These are phyloP conservation scores for Lagocephalus sceleratus DNA, from an alignment of 2,797 vertebrate genomes.

Conservation along the genomic window DNA sequence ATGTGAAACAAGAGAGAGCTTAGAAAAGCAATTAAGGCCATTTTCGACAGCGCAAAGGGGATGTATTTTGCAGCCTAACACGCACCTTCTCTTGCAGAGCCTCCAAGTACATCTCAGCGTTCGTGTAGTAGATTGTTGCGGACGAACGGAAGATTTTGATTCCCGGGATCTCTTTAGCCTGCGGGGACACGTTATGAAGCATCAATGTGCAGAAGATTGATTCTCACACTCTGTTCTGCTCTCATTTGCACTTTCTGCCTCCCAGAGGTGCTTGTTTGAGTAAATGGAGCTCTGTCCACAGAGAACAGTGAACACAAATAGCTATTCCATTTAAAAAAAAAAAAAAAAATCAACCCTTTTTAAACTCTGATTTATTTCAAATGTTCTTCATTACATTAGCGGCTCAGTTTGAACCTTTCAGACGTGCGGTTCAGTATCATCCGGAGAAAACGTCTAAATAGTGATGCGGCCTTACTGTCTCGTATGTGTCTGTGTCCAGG, in stretches of 20 bases:
- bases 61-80: slow-evolving; percentile 20
- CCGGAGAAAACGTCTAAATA: background rate
- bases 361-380: no score
- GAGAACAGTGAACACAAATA: no score
- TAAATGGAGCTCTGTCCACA: background rate
- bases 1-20: slow-evolving; percentile 27
- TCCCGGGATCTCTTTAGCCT: slow-evolving; percentile 76
- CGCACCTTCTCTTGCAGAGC: slow-evolving; percentile 84
- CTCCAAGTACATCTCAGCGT: slow-evolving; percentile 85
- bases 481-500: slow-evolving; percentile 70
- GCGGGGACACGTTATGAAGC: slow-evolving; percentile 41
- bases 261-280: no score
- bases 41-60: slow-evolving; percentile 12
- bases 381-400: no score
- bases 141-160: slow-evolving; percentile 92
- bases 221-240: background rate
- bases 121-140: slow-evolving; percentile 86
- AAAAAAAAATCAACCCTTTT: no score
- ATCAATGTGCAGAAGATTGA: slow-evolving; percentile 7
- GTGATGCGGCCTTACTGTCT: slow-evolving; percentile 53
- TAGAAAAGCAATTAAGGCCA: slow-evolving; percentile 32
- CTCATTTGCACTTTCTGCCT: background rate
- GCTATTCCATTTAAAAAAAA: no score
- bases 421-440: no score
- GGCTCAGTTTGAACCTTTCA: no score